Conservation (phyloP, 2,113 vertebrate species). For the Melospiza georgiana region DNA sequence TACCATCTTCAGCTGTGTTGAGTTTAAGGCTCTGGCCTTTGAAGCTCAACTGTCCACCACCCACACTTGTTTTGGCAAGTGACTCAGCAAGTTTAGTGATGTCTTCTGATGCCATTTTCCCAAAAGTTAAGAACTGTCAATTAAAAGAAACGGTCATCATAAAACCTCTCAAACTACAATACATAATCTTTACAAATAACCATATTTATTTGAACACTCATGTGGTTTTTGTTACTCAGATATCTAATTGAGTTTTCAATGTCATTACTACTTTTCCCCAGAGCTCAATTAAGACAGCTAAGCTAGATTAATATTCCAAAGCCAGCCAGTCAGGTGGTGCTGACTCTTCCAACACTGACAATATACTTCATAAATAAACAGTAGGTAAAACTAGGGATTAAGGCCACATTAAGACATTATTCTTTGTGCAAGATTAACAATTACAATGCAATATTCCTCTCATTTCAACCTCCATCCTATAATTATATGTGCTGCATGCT, state of each 20-base stretch:
- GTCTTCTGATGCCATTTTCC: slow-evolving; percentile 90
- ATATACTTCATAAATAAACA: neutral
- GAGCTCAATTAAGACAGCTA: neutral
- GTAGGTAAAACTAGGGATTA: neutral
- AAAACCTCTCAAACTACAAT: neutral
- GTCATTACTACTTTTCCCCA: neutral
- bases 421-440: neutral
- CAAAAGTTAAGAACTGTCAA: neutral
- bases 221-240: neutral
- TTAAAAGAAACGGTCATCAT: neutral
- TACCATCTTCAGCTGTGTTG: slow-evolving; percentile 91
- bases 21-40: slow-evolving; percentile 93
- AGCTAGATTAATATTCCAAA: neutral
- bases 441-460: neutral
- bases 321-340: neutral
- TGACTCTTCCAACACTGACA: neutral
- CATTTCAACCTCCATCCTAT: neutral
- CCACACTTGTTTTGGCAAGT: slow-evolving; percentile 90
- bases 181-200: neutral
- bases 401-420: neutral
- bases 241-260: neutral
- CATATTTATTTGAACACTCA: neutral
- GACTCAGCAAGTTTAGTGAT: slow-evolving; percentile 88
- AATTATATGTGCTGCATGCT: neutral
- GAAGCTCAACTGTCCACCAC: slow-evolving; percentile 91